Percentiles rank a stretch among this genome's conserved stretches.
Evolutionary conservation across 2,797 vertebrate species (phyloP).

Genomic region (Acanthis flammea): DNA sequence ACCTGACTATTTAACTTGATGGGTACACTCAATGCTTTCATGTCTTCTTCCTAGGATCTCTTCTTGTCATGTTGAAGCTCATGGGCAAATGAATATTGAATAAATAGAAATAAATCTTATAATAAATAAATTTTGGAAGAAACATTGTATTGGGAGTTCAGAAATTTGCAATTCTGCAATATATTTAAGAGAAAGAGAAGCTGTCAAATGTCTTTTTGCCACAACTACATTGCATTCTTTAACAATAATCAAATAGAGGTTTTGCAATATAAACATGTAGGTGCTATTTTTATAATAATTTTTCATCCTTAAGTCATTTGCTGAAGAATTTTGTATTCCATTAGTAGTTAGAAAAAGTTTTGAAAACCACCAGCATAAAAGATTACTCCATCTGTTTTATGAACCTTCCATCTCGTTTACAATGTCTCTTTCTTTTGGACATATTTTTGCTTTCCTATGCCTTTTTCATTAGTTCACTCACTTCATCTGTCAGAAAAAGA

Average conservation of each 20-base stretch:
- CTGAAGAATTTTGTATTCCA: not conserved
- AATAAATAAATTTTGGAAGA: not conserved
- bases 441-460: not conserved
- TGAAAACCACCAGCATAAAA: not conserved
- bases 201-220: not conserved
- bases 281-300: not conserved
- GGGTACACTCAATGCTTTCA: not conserved
- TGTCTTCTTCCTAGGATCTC: not conserved
- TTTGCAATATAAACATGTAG: not conserved
- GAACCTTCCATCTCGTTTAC: not conserved
- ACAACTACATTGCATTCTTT: not conserved
- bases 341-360: not conserved
- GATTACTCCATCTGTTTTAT: not conserved
- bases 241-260: not conserved
- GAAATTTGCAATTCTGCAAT: not conserved
- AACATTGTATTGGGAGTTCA: not conserved
- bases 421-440: not conserved
- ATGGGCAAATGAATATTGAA: not conserved
- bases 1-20: not conserved
- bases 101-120: not conserved
- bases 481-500: not conserved
- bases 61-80: not conserved
- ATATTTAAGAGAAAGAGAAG: not conserved
- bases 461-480: not conserved
- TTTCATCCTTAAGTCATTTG: not conserved